Evolutionary conservation across 2,888 invertebrate species (phyloP).

Genomic region (Archaeoteleia sp.): DNA sequence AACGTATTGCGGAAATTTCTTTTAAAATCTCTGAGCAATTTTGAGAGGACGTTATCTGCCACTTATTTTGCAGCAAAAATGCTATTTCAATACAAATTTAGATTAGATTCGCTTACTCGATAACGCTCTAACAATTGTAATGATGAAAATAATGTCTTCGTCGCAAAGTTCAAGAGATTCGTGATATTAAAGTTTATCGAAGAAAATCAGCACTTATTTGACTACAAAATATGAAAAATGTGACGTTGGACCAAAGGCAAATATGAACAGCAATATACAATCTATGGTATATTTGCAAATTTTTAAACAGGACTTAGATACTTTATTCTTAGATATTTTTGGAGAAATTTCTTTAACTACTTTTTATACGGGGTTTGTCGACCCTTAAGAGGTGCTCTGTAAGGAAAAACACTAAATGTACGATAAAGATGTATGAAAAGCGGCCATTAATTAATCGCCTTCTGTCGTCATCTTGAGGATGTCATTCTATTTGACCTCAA

Average conservation of each 20-base stretch:
- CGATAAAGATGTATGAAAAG: constrained; percentile 23
- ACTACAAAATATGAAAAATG: constrained; percentile 14
- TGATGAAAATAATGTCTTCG: constrained; percentile 36
- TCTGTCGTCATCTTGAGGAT: constrained; percentile 29
- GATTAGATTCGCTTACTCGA: constrained; percentile 42
- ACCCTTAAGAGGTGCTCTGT: not conserved
- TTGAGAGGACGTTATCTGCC: no score
- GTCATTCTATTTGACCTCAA: constrained; percentile 58
- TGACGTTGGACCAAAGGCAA: no score
- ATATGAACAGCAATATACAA: no score
- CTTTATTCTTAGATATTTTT: constrained; percentile 45
- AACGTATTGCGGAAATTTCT: constrained; percentile 28
- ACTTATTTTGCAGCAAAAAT: no score
- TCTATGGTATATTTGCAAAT: no score
- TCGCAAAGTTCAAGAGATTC: constrained; percentile 45
- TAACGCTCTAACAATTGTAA: constrained; percentile 36
- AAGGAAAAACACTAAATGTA: constrained; percentile 6
- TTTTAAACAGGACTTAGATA: no score
- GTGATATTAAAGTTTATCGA: constrained; percentile 33
- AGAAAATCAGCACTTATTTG: constrained; percentile 29
- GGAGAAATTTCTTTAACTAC: constrained; percentile 34
- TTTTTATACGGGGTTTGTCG: constrained; percentile 28
- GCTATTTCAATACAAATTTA: constrained; percentile 34
- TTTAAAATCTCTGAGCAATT: constrained; percentile 32
- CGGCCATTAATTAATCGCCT: constrained; percentile 18